These are phyloP conservation scores for Empidonax alnorum DNA, from an alignment of 2,113 vertebrate species.

Conservation along the genomic window DNA sequence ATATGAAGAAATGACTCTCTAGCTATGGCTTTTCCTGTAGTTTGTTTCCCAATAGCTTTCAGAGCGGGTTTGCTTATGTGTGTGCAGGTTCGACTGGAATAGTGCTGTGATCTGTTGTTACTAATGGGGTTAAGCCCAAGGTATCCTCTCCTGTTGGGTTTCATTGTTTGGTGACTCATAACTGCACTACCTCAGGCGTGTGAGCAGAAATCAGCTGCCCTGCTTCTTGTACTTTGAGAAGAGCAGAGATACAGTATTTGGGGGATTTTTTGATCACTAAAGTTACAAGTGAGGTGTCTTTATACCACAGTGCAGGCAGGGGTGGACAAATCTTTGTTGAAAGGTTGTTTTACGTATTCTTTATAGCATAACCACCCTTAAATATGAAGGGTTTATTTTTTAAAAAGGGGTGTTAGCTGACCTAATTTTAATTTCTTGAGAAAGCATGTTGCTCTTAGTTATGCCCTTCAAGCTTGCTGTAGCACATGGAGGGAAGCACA, in stretches of 20 bases:
- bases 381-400: neutral
- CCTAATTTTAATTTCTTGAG: neutral
- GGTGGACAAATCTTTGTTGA: neutral
- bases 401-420: neutral
- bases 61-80: rapidly evolving
- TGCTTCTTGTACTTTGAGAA: neutral
- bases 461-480: neutral
- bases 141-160: neutral
- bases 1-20: neutral
- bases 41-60: neutral
- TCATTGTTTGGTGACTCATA: neutral
- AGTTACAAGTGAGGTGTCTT: neutral
- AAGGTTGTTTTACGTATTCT: neutral
- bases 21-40: neutral
- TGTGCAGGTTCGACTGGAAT: neutral
- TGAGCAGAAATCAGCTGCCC: neutral
- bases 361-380: neutral
- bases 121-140: neutral
- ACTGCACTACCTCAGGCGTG: neutral
- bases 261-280: neutral
- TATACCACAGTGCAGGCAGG: neutral
- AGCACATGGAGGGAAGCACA: neutral
- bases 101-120: neutral
- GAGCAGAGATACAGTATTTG: rapidly evolving
- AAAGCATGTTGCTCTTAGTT: neutral